phyloP scores from a whole-genome alignment of 2,113 vertebrate genomes.

The Trochalopteron elliotii region DNA sequence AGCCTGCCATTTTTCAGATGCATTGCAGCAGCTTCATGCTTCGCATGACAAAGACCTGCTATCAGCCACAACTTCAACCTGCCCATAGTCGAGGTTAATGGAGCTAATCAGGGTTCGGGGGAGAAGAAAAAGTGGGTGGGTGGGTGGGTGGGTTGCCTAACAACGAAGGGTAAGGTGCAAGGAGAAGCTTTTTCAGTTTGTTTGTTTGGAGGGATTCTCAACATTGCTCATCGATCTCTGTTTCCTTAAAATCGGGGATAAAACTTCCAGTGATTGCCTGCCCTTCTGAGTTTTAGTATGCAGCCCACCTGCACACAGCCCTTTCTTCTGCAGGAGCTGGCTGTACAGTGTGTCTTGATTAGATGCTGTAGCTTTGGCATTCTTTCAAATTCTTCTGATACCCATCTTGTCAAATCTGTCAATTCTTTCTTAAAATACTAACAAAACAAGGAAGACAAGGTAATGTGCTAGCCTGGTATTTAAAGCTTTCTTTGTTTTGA shows the following conservation, averaged over 20 bases:
- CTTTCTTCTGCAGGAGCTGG: neutral
- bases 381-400: slow-evolving; percentile 16
- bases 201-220: neutral
- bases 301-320: neutral
- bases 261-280: neutral
- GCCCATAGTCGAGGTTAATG: neutral
- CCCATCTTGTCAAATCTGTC: slow-evolving; percentile 8
- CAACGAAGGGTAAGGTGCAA: neutral
- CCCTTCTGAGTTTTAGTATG: slow-evolving; percentile 12
- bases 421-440: slow-evolving; percentile 6
- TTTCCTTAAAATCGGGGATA: neutral
- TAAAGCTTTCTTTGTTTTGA: slow-evolving; percentile 30
- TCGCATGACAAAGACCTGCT: neutral
- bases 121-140: neutral
- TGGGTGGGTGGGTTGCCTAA: neutral
- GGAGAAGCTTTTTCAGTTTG: neutral
- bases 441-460: neutral
- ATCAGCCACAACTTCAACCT: neutral
- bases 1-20: neutral
- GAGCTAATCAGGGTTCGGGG: neutral
- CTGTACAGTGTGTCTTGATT: neutral
- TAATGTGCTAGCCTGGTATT: neutral
- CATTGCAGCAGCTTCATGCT: neutral
- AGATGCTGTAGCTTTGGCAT: neutral
- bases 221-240: neutral